phyloP scores from a whole-genome alignment of 2,797 vertebrate species.

The Neosilurus hyrtlii region DNA sequence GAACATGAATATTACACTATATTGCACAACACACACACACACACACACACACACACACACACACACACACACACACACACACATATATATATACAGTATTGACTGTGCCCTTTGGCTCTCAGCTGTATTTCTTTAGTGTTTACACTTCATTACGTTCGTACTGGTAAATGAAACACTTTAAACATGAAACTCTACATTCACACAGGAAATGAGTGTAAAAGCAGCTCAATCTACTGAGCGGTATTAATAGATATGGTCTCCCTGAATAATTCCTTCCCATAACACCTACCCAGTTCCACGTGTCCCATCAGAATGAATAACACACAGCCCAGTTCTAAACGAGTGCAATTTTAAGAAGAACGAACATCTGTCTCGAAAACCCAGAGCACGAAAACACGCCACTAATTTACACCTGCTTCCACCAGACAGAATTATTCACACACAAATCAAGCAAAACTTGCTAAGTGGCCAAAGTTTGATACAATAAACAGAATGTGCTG shows the following conservation, averaged over 20 bases:
- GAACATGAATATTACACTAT: not conserved
- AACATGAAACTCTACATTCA: not conserved
- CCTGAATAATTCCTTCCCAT: not conserved
- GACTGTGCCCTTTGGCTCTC: not conserved
- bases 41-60: constrained; percentile 4
- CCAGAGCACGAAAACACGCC: not conserved
- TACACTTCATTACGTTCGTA: not conserved
- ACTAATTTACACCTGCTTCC: constrained; percentile 6
- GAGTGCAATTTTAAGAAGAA: not conserved
- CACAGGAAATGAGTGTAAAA: not conserved
- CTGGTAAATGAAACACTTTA: not conserved
- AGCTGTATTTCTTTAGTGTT: not conserved
- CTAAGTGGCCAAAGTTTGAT: not conserved
- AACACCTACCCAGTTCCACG: not conserved
- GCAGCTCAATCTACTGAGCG: not conserved
- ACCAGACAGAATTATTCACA: not conserved
- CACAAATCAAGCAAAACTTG: not conserved
- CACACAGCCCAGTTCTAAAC: not conserved
- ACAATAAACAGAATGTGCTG: not conserved
- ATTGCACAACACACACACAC: not conserved
- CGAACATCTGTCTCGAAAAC: not conserved
- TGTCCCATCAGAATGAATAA: not conserved
- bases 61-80: not conserved
- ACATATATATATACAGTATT: not conserved
- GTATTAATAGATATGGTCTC: not conserved